phyloP scores from a whole-genome alignment of 1,140 invertebrate genomes.

The Trichonephila inaurata region DNA sequence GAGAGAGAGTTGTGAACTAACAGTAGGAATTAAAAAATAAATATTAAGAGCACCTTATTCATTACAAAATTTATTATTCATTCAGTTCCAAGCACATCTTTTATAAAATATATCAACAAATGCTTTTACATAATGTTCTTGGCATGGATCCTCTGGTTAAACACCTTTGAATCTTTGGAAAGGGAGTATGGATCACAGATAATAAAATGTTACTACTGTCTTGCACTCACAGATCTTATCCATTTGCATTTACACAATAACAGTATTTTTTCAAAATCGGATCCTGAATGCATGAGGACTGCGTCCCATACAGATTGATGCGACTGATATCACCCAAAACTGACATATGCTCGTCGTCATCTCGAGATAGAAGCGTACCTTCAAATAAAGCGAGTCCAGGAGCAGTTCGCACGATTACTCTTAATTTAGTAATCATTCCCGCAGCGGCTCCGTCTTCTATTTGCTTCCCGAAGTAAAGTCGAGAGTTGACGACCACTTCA shows the following conservation, averaged over 20 bases:
- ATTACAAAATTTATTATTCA: no score
- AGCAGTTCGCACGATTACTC: slow-evolving; percentile 84
- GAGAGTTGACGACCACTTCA: slow-evolving; percentile 50
- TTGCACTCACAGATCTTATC: neutral
- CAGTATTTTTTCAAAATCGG: slow-evolving; percentile 87
- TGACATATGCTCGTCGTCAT: slow-evolving; percentile 79
- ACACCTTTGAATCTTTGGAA: no score
- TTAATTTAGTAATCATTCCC: slow-evolving; percentile 42
- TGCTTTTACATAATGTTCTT: no score
- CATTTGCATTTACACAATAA: slow-evolving; percentile 77
- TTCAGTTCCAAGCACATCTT: no score
- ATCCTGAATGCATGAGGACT: slow-evolving; percentile 88
- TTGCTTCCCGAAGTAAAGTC: slow-evolving; percentile 25
- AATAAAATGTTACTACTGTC: no score
- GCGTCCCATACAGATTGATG: slow-evolving; percentile 88
- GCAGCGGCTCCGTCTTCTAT: slow-evolving; percentile 15
- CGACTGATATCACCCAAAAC: slow-evolving; percentile 85
- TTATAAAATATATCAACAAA: no score
- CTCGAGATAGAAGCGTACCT: slow-evolving; percentile 83
- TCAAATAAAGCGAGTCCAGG: slow-evolving; percentile 89
- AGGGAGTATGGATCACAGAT: no score
- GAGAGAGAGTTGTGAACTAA: no score
- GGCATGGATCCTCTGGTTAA: no score
- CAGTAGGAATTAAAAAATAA: no score
- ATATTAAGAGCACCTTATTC: no score